These are phyloP conservation scores for Cacatua alba DNA, from an alignment of 2,113 vertebrate genomes.

Conservation along the genomic window DNA sequence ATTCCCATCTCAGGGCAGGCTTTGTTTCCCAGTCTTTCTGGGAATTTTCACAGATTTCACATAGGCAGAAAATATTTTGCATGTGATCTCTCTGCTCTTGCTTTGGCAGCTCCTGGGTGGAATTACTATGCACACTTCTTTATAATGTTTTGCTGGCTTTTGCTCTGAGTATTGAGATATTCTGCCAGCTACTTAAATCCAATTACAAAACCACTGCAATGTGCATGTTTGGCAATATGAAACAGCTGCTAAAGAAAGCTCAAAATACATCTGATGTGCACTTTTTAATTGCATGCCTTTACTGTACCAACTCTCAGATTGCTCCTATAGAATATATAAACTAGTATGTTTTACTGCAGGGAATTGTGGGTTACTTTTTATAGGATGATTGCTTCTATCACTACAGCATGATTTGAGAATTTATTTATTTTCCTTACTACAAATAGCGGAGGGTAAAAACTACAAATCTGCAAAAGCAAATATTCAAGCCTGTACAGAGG, in stretches of 20 bases:
- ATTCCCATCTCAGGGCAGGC: neutral
- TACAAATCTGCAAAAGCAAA: neutral
- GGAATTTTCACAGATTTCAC: neutral
- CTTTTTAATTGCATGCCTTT: slow-evolving; percentile 30
- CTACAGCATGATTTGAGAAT: neutral
- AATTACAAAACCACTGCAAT: slow-evolving; percentile 17
- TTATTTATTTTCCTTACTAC: slow-evolving; percentile 1
- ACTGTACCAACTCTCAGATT: neutral
- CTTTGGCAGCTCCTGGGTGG: neutral
- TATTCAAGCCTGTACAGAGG: neutral
- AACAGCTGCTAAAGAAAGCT: slow-evolving; percentile 45
- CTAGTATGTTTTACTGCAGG: neutral
- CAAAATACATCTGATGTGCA: slow-evolving; percentile 5
- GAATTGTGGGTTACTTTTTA: neutral
- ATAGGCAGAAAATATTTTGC: neutral
- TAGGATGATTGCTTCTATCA: slow-evolving; percentile 2
- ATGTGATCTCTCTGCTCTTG: neutral
- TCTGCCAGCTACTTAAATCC: slow-evolving; percentile 19
- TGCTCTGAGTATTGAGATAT: slow-evolving; percentile 10
- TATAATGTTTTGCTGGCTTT: neutral
- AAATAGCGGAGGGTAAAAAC: neutral
- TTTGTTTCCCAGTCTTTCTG: neutral
- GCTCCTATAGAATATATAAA: neutral
- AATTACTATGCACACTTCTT: neutral
- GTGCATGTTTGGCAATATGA: slow-evolving; percentile 25